Conservation (phyloP, 2,888 invertebrate species). For the Cryptosula pallasiana region DNA sequence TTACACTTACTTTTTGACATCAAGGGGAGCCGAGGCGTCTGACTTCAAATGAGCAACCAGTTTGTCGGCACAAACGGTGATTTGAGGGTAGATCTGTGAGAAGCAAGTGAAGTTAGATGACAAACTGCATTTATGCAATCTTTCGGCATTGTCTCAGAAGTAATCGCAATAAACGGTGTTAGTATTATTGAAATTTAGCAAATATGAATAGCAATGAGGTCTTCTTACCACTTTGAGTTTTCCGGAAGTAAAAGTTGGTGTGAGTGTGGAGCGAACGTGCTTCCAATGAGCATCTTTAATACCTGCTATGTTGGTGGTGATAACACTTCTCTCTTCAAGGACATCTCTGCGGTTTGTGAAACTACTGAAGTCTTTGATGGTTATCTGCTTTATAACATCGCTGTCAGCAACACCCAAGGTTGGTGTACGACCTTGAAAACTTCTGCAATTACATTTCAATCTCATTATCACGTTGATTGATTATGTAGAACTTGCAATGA, state of each 20-base stretch:
- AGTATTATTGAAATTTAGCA: too few species aligned
- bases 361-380: constrained; percentile 1
- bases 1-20: not conserved
- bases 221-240: constrained; percentile 14
- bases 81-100: not conserved
- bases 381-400: not conserved
- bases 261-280: not conserved
- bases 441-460: too few species aligned
- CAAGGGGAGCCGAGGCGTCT: not conserved
- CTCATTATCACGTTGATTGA: too few species aligned
- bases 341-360: not conserved
- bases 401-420: not conserved
- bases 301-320: not conserved
- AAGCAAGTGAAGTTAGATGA: not conserved
- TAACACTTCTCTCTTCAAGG: not conserved
- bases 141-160: too few species aligned
- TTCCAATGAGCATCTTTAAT: constrained; percentile 16
- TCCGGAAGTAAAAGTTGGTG: constrained; percentile 16
- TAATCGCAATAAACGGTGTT: too few species aligned
- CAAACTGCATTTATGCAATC: too few species aligned
- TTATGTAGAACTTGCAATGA: too few species aligned
- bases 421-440: not conserved
- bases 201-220: too few species aligned
- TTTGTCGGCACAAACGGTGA: not conserved
- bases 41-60: not conserved